phyloP scores from a whole-genome alignment of 1,140 invertebrate genomes.

The Ceratosolen fusciceps region DNA sequence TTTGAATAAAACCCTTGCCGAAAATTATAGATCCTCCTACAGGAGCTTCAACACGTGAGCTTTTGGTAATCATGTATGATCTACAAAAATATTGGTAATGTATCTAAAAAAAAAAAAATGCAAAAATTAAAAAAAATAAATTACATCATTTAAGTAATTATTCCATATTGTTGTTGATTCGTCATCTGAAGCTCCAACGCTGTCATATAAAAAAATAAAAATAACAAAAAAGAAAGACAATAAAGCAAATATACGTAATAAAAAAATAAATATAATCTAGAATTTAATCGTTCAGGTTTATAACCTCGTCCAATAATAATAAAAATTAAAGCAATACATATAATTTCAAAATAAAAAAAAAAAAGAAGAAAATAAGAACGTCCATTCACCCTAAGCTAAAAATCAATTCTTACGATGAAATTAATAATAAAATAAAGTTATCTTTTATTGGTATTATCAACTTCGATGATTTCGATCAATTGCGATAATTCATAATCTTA shows the following conservation, averaged over 20 bases:
- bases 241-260: constrained; percentile 76
- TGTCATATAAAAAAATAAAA: constrained; percentile 48
- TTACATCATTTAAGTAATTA: constrained; percentile 56
- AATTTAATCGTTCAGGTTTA: constrained; percentile 76
- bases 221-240: constrained; percentile 75
- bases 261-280: constrained; percentile 76
- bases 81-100: constrained; percentile 78
- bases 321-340: constrained; percentile 76
- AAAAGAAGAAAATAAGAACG: constrained; percentile 76
- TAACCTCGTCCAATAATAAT: constrained; percentile 77
- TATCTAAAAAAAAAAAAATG: constrained; percentile 76
- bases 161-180: background rate
- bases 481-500: constrained; percentile 72
- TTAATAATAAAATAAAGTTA: constrained; percentile 69
- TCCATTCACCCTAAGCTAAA: constrained; percentile 74
- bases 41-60: constrained; percentile 81
- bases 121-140: constrained; percentile 73
- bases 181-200: constrained; percentile 57
- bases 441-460: background rate
- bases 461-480: constrained; percentile 69
- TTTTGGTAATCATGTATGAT: constrained; percentile 80
- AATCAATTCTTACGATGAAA: constrained; percentile 73
- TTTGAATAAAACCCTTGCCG: constrained; percentile 76
- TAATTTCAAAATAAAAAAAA: constrained; percentile 79
- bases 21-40: constrained; percentile 79